Percentiles rank a stretch among this genome's conserved stretches.
Conservation (phyloP, 1,140 invertebrate genomes). For the Mizuhopecten yessoensis region DNA sequence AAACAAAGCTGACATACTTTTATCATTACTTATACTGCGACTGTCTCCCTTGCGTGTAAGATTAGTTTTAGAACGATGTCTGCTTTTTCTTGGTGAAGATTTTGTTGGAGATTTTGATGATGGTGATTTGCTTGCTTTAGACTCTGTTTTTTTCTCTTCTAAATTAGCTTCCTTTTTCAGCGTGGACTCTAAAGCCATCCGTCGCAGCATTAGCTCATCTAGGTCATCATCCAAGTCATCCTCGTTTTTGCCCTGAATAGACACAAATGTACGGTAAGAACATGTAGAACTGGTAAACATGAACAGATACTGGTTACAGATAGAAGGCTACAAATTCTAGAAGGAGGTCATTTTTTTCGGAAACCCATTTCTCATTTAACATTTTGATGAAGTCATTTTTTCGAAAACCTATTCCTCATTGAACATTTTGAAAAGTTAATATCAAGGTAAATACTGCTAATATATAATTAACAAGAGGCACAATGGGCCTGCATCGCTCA, state of each 20-base stretch:
- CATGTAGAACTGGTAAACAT: too few relatives aligned
- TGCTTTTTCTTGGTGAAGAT: not conserved
- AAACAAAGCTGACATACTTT: not conserved
- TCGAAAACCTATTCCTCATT: too few relatives aligned
- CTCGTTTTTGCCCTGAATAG: not conserved
- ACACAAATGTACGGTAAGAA: too few relatives aligned
- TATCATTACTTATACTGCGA: not conserved
- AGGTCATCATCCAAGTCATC: conserved; percentile 65
- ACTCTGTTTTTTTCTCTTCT: not conserved
- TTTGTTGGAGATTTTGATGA: not conserved
- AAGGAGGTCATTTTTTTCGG: too few relatives aligned
- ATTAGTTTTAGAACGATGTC: not conserved
- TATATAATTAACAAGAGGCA: too few relatives aligned
- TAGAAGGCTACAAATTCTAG: too few relatives aligned
- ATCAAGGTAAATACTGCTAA: too few relatives aligned
- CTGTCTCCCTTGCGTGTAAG: not conserved
- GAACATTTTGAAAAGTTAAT: too few relatives aligned
- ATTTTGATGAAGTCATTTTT: too few relatives aligned
- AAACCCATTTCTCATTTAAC: too few relatives aligned
- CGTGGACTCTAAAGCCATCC: conserved; percentile 65
- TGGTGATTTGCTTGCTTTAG: conserved; percentile 14
- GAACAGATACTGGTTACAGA: too few relatives aligned
- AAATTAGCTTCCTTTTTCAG: not conserved
- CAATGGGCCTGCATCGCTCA: too few relatives aligned
- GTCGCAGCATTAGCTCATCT: conserved; percentile 64